These are phyloP conservation scores for Agrotis segetum DNA, from an alignment of 2,888 invertebrate genomes.

Conservation along the genomic window DNA sequence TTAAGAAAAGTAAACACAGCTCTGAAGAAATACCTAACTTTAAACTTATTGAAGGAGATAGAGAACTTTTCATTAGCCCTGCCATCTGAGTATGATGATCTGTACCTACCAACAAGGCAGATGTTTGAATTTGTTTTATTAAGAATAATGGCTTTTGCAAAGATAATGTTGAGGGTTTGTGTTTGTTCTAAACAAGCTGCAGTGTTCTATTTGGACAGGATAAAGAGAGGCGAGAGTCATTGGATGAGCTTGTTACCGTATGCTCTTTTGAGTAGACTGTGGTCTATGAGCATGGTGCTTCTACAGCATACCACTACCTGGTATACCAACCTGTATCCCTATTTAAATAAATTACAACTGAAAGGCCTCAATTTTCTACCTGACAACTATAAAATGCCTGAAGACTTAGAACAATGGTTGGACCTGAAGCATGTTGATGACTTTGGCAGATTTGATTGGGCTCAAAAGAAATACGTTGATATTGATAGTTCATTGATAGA, in stretches of 20 bases:
- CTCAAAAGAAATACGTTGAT: conserved; percentile 71
- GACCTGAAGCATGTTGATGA: conserved; percentile 86
- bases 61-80: conserved; percentile 77
- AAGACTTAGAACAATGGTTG: conserved; percentile 86
- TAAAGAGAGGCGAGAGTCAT: conserved; percentile 90
- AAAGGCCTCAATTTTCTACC: conserved; percentile 89
- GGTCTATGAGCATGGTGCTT: conserved; percentile 87
- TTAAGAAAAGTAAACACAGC: conserved; percentile 90
- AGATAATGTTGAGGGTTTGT: conserved; percentile 89
- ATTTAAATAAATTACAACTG: conserved; percentile 77
- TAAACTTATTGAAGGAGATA: conserved; percentile 86
- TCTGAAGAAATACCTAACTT: conserved; percentile 85
- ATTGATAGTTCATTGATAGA: conserved; percentile 70
- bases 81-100: conserved; percentile 73
- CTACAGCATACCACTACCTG: conserved; percentile 87
- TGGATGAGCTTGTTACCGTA: conserved; percentile 90
- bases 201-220: conserved; percentile 87
- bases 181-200: conserved; percentile 86
- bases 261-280: conserved; percentile 89
- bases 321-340: conserved; percentile 86
- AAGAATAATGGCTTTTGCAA: conserved; percentile 89
- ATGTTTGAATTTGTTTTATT: conserved; percentile 91
- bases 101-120: conserved; percentile 90
- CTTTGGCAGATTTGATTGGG: conserved; percentile 82
- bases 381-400: conserved; percentile 82